These are phyloP conservation scores for Polypterus bichir DNA, from an alignment of 2,113 vertebrate species.

Conservation along the genomic window DNA sequence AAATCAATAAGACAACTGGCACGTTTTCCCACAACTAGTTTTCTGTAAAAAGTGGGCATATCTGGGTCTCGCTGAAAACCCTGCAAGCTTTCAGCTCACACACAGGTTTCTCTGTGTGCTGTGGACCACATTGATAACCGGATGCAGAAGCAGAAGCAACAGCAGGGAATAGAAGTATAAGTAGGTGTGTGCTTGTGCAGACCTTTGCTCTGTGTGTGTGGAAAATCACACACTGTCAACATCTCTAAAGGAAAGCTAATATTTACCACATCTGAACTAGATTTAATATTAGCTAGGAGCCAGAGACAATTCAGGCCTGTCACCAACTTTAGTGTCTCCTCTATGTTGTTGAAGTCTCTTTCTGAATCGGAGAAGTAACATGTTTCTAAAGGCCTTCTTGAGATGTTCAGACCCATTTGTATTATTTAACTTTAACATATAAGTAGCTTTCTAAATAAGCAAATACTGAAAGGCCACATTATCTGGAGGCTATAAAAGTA, in stretches of 20 bases:
- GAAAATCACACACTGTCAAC: constrained; percentile 58
- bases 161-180: constrained; percentile 12
- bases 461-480: no score
- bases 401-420: no score
- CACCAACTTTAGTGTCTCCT: not conserved
- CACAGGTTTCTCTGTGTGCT: constrained; percentile 7
- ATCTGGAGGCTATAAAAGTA: no score
- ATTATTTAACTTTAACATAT: no score
- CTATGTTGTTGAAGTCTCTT: not conserved
- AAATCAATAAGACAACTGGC: no score
- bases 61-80: no score
- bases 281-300: constrained; percentile 50
- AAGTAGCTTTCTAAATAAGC: no score
- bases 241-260: constrained; percentile 53
- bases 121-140: not conserved
- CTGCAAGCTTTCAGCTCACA: no score
- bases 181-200: constrained; percentile 40
- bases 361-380: not conserved
- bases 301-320: constrained; percentile 30
- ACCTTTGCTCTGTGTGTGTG: constrained; percentile 53
- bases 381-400: no score
- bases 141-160: not conserved
- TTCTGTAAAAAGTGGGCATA: no score
- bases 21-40: no score
- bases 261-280: constrained; percentile 50